Evolutionary conservation across 2,113 vertebrate genomes (phyloP).

Genomic region (Tupaia chinensis): DNA sequence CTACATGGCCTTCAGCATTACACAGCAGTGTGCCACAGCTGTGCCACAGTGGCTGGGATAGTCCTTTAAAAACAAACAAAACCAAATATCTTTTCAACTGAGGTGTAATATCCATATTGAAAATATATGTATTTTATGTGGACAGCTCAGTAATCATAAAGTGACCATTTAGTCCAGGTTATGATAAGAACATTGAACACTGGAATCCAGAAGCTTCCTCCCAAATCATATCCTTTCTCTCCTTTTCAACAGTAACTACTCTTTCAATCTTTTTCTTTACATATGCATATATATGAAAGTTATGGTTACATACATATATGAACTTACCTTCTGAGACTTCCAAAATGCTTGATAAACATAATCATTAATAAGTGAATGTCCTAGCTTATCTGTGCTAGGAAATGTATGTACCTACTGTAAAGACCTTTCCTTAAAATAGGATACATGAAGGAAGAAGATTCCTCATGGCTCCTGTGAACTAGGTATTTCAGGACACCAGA

Average conservation of each 20-base stretch:
- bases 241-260: not conserved
- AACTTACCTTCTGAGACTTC: constrained; percentile 46
- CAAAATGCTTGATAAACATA: not conserved
- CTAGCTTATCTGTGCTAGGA: not conserved
- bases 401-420: not conserved
- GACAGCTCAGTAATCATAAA: not conserved
- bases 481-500: too few relatives aligned
- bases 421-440: constrained; percentile 23
- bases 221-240: not conserved
- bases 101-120: not conserved
- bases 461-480: too few relatives aligned
- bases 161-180: not conserved
- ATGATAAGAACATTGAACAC: not conserved
- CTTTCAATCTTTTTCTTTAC: not conserved
- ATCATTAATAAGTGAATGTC: not conserved
- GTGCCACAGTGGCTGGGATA: too few relatives aligned
- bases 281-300: constrained; percentile 2
- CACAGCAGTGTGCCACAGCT: too few relatives aligned
- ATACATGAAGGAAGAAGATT: too few relatives aligned
- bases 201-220: not conserved
- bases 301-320: not conserved
- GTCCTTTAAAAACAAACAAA: too few relatives aligned
- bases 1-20: too few relatives aligned
- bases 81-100: not conserved
- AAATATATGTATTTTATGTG: constrained; percentile 3